phyloP scores from a whole-genome alignment of 2,113 vertebrate species.

The Halcyon senegalensis region DNA sequence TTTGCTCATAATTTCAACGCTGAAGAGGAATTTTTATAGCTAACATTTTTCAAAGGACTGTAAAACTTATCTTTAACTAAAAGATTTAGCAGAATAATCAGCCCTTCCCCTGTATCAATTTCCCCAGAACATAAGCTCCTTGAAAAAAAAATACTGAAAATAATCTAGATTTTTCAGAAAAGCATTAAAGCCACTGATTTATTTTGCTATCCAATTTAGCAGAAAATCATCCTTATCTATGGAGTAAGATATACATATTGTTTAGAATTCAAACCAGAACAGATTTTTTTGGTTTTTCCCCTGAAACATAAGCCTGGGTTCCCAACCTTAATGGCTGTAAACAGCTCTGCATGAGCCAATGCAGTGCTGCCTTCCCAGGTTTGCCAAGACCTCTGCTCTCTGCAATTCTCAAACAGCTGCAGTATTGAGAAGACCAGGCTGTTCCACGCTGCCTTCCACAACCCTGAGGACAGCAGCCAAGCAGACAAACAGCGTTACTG shows the following conservation, averaged over 20 bases:
- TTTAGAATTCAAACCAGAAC: background rate
- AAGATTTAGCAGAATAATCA: background rate
- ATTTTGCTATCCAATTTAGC: background rate
- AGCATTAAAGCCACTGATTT: background rate
- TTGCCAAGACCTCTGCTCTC: slow-evolving; percentile 27
- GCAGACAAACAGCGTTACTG: background rate
- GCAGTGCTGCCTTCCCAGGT: background rate
- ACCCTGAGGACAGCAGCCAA: background rate
- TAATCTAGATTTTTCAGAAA: background rate
- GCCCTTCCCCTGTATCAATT: background rate
- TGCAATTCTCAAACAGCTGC: slow-evolving; percentile 7
- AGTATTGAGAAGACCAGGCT: background rate
- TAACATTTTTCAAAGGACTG: background rate
- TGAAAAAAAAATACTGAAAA: background rate
- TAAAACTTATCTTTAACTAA: background rate
- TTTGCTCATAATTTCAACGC: background rate
- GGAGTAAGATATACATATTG: background rate
- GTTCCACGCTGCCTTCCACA: background rate
- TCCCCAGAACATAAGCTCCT: background rate
- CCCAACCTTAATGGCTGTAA: background rate
- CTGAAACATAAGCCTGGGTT: background rate
- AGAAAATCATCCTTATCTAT: background rate
- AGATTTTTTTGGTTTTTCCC: background rate
- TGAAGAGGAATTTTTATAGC: background rate
- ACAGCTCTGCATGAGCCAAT: background rate